Conservation (phyloP, 2,797 vertebrate species). For the Toxotes lorentzi region DNA sequence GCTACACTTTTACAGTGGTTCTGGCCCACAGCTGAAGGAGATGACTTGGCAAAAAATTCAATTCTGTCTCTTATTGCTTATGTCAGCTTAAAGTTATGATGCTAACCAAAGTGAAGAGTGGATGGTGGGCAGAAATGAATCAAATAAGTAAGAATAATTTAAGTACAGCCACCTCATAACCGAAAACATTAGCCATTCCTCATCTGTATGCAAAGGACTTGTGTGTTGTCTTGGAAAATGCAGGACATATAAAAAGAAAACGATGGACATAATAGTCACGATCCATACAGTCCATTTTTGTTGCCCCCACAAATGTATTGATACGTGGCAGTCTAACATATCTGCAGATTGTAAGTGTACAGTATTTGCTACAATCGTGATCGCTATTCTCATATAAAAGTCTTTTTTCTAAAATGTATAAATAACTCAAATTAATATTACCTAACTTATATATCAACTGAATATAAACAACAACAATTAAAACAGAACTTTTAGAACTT, state of each 20-base stretch:
- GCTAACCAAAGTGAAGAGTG: slow-evolving; percentile 48
- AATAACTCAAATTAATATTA: slow-evolving; percentile 80
- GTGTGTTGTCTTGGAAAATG: slow-evolving; percentile 24
- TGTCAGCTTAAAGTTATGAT: slow-evolving; percentile 69
- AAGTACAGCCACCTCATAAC: slow-evolving; percentile 32
- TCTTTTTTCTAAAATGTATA: slow-evolving; percentile 77
- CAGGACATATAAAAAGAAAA: slow-evolving; percentile 28
- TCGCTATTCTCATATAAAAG: slow-evolving; percentile 75
- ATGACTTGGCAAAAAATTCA: slow-evolving; percentile 65
- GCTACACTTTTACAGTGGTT: slow-evolving; percentile 55
- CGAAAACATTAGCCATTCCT: slow-evolving; percentile 34
- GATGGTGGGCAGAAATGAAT: slow-evolving; percentile 43
- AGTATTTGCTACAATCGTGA: slow-evolving; percentile 81
- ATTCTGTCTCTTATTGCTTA: slow-evolving; percentile 72
- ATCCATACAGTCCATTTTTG: slow-evolving; percentile 54
- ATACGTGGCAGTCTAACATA: slow-evolving; percentile 57
- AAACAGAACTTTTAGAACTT: slow-evolving; percentile 77
- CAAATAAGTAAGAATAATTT: slow-evolving; percentile 29
- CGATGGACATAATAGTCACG: slow-evolving; percentile 38
- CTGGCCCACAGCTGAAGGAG: slow-evolving; percentile 53
- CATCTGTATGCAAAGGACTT: slow-evolving; percentile 31
- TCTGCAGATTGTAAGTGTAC: slow-evolving; percentile 65
- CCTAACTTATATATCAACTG: slow-evolving; percentile 78
- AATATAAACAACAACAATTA: slow-evolving; percentile 80
- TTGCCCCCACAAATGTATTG: slow-evolving; percentile 55